Conservation (phyloP, 2,888 invertebrate species). For the Halocaridina rubra region DNA sequence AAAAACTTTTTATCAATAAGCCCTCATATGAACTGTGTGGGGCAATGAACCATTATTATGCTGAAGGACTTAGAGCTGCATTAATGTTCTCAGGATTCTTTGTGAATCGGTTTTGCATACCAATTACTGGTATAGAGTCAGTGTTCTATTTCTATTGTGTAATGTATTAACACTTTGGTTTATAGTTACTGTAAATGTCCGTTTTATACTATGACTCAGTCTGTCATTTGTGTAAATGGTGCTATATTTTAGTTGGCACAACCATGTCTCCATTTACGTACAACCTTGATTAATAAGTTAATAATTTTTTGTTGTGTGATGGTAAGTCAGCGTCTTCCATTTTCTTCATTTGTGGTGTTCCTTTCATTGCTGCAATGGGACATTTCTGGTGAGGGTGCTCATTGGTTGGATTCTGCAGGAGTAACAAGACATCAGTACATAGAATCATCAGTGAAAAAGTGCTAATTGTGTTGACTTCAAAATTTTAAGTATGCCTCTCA, state of each 20-base stretch:
- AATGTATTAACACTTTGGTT: constrained; percentile 33
- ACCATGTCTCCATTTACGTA: constrained; percentile 51
- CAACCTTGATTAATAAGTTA: constrained; percentile 48
- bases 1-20: no score
- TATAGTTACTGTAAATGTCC: constrained; percentile 54
- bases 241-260: constrained; percentile 60
- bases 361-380: neutral
- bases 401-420: neutral
- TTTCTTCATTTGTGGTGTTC: constrained; percentile 12
- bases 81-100: constrained; percentile 60
- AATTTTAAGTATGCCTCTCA: no score
- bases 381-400: neutral
- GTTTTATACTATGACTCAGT: constrained; percentile 56
- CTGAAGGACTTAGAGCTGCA: constrained; percentile 56
- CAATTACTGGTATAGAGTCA: constrained; percentile 55
- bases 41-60: constrained; percentile 44
- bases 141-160: constrained; percentile 51
- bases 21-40: neutral
- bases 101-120: constrained; percentile 57
- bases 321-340: constrained; percentile 37
- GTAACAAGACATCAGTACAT: no score
- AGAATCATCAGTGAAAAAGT: no score
- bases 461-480: no score
- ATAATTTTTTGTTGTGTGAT: constrained; percentile 36
- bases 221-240: constrained; percentile 58